Base-by-base conservation (phyloP, 2,888 invertebrate species). In the Pseudococcus jackbeardsleyi region DNA sequence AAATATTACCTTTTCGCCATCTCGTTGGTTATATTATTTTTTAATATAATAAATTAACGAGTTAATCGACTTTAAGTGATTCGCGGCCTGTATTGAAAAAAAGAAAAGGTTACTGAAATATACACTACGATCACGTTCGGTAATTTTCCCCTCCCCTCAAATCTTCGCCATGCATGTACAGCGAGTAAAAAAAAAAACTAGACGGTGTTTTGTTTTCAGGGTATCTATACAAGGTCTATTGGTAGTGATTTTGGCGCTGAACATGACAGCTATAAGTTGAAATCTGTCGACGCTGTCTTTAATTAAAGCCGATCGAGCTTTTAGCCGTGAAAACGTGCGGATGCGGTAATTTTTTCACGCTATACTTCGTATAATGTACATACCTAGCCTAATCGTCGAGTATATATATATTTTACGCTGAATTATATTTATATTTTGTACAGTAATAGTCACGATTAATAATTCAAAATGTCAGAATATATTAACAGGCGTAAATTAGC, bases 381-480 rank as follows among this genome's bases (percentile, higher is more conserved):
- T 50, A 64, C 17, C 8, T 77, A 77, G 77, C 77, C 77, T 77
- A 39, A 64, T 64, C 64, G 77, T 39, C 7, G 77, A 17, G 39
- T 39, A 7, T 39, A 72, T 72, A 46, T 11, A 50, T 50, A 15
- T 17, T 50, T 50, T 15, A 77, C 11, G 77, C 12, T 39, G 33
- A 77, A 77, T 77, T 39, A 77, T 77, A 39, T 77, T 33, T 77
- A 77, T 77, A 77, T 77, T 77, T 77, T 77, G 33, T 39, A 11
- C 3, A 33, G 26, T 50, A 50, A 26, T 77, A 15, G 77, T 77
- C 77, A 77, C 77, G 77, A 77, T 77, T 77, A 77, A 77, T 77
- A 77, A 77, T 77, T 77, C 77, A 77, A 77, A 77, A 39, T 77
- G 77, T 77, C 77, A 77, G 77, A 77, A 77, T 77, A 77, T 77